Conservation (phyloP, 2,797 vertebrate genomes). For the Vireo griseus region DNA sequence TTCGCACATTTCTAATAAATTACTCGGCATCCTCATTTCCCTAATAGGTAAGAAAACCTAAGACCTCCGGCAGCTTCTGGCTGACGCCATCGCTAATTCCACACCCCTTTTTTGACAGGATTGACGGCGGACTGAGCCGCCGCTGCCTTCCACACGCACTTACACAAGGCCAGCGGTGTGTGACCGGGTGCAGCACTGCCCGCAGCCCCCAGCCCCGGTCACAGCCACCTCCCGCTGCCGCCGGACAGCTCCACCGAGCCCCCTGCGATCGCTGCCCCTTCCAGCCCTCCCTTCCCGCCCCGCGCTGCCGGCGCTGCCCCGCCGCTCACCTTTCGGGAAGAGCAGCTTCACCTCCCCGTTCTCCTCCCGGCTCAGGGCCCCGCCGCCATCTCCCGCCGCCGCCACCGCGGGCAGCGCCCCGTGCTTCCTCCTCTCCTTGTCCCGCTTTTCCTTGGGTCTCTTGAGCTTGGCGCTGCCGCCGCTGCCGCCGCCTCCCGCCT, state of each 20-base stretch:
- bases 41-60: slow-evolving; percentile 70
- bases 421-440: slow-evolving; percentile 83
- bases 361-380: slow-evolving; percentile 77
- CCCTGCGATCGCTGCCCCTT: not conserved
- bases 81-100: slow-evolving; percentile 58
- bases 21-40: slow-evolving; percentile 48
- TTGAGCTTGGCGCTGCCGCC: slow-evolving; percentile 72
- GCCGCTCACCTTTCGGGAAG: slow-evolving; percentile 80
- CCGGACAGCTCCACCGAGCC: not conserved
- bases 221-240: not conserved
- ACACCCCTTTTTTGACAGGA: slow-evolving; percentile 67
- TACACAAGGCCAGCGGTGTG: not conserved
- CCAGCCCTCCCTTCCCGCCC: not conserved
- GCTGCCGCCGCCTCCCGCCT: not conserved
- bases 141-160: not conserved
- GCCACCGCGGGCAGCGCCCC: slow-evolving; percentile 65
- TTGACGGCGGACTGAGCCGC: not conserved
- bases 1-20: not conserved
- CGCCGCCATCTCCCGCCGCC: slow-evolving; percentile 65
- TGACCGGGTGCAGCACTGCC: not conserved
- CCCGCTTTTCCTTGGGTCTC: slow-evolving; percentile 81
- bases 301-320: not conserved
- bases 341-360: slow-evolving; percentile 84
- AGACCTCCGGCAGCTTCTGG: slow-evolving; percentile 59
- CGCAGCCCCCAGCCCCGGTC: not conserved